Evolutionary conservation across 2,888 invertebrate genomes (phyloP).

Genomic region (Meganola albula): DNA sequence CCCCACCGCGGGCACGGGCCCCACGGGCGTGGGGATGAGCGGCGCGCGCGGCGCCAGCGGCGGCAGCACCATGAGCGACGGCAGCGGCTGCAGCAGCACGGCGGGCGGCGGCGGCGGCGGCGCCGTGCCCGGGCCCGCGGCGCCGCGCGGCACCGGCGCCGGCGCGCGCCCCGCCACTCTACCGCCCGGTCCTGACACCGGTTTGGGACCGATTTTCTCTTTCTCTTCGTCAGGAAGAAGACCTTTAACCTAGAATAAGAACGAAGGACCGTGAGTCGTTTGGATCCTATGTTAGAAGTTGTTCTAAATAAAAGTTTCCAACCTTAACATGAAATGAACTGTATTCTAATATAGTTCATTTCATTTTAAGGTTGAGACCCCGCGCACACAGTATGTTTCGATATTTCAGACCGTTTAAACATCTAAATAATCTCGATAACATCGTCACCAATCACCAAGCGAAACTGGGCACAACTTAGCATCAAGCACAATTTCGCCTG

Average conservation of each 20-base stretch:
- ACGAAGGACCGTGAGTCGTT: no score
- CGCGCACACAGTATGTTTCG: no score
- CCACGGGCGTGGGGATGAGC: slow-evolving; percentile 44
- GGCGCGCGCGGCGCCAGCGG: slow-evolving; percentile 61
- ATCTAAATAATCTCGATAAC: no score
- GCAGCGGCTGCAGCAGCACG: slow-evolving; percentile 56
- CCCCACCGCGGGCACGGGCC: slow-evolving; percentile 29
- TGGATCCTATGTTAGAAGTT: no score
- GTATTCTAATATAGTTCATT: no score
- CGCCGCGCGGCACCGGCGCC: slow-evolving; percentile 27
- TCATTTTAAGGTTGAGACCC: no score
- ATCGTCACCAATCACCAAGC: no score
- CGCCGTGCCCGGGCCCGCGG: slow-evolving; percentile 20
- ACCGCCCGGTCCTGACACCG: slow-evolving; percentile 62
- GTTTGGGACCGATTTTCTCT: slow-evolving; percentile 96
- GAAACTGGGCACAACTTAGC: no score
- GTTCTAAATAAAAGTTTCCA: no score
- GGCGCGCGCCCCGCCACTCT: slow-evolving; percentile 28
- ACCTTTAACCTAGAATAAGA: slow-evolving; percentile 80
- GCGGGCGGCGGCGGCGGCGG: slow-evolving; percentile 38
- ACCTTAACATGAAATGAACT: no score
- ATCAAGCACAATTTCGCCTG: no score
- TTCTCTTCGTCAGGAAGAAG: slow-evolving; percentile 96
- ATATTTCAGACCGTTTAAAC: no score
- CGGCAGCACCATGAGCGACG: slow-evolving; percentile 74